phyloP scores from a whole-genome alignment of 1,140 invertebrate genomes.

The Aphelenchoides avenae region DNA sequence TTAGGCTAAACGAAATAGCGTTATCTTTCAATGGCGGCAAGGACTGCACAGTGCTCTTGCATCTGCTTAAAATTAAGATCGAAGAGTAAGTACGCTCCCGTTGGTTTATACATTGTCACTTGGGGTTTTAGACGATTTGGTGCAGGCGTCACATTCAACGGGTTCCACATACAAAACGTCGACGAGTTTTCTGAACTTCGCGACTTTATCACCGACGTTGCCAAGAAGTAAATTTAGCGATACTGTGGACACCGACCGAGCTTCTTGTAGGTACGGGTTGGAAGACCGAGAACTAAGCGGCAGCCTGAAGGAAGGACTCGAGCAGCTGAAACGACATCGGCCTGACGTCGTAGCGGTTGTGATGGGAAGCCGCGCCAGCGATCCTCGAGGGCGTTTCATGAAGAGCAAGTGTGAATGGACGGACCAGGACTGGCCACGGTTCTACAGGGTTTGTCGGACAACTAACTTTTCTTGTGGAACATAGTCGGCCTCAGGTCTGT shows the following conservation, averaged over 20 bases:
- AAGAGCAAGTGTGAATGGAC: conserved; percentile 40
- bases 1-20: conserved; percentile 66
- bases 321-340: conserved; percentile 19
- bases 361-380: conserved; percentile 35
- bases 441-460: conserved; percentile 27
- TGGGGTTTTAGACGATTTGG: conserved; percentile 26
- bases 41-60: conserved; percentile 69
- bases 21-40: conserved; percentile 90
- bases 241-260: neutral
- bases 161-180: conserved; percentile 18
- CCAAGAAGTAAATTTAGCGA: conserved; percentile 14
- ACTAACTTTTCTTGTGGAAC: conserved; percentile 2
- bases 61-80: conserved; percentile 31
- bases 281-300: conserved; percentile 29
- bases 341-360: conserved; percentile 40
- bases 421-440: conserved; percentile 39
- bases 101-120: conserved; percentile 1
- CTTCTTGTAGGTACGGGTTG: conserved; percentile 32
- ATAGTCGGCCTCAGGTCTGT: conserved; percentile 29
- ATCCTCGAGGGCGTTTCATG: conserved; percentile 41
- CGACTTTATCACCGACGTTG: conserved; percentile 21
- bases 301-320: conserved; percentile 25
- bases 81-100: conserved; percentile 24
- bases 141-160: conserved; percentile 9
- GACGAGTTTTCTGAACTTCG: conserved; percentile 28